Base-by-base conservation (phyloP, 2,113 vertebrate species). In the Percopsis transmontana region DNA sequence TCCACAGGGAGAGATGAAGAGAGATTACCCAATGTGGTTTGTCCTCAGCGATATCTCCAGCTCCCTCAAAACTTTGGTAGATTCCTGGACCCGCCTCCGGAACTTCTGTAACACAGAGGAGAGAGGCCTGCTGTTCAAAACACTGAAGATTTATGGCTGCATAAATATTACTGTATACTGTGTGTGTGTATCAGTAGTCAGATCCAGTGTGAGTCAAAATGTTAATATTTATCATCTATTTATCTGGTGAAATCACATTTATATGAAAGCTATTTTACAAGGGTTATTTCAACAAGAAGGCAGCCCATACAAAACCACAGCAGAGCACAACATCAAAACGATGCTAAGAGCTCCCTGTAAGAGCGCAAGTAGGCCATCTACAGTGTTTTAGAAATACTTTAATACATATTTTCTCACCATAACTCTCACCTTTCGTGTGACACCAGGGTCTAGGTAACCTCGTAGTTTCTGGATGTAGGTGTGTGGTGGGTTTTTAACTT, bases 41-140 rank as follows among this genome's bases (percentile, higher is more conserved):
- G 97, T 99, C 77, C 97, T 92, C 69, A 99, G 91, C 2, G 96
- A 98, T 78, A 98, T 99, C 90, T 99, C 96, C 90, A 99, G 91
- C 85, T 99, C 97, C 7, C 96, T 91, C 74, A 99, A 77, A 59
- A 98, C 96, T 87, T 98, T 98, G 42, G 96, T 98, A 0, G 96
- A 97, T 83, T 98, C 97, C 77, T 96, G 95, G 42, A 98, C 95
- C 76, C 97, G 93, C 84, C 95, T 91, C 71, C 95, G 91, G 85
- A 99, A 99, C 87, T 98, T 99, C 97, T 98, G 91, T 14, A 87
- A 92, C 11, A 8, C 61, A 67, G 44, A 51, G 19, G 8, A 70
- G 45, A 57, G 38, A 44, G 42, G 20, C 58, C 64, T 55, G 14
- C 14, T 47, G 56, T 6, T 27, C 19, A 19, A 48, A 8, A 56